These are phyloP conservation scores for Ellobium chinense DNA, from an alignment of 2,888 invertebrate genomes.

Conservation along the genomic window DNA sequence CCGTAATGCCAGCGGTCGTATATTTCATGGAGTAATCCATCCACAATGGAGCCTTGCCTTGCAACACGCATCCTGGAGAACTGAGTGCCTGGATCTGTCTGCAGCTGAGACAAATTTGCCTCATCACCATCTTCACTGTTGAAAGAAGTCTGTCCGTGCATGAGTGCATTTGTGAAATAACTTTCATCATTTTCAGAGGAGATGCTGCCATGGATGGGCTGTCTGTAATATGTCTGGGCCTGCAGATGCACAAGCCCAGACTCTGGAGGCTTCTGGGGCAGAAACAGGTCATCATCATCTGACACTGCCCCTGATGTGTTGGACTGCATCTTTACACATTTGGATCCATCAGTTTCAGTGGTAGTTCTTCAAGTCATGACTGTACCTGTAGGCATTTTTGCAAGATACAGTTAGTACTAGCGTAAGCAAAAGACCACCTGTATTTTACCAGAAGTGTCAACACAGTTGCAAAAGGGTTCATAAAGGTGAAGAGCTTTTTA, in stretches of 20 bases:
- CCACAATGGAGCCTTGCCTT: conserved; percentile 72
- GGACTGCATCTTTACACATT: background rate
- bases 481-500: too few relatives aligned
- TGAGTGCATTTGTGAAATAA: background rate
- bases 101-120: background rate
- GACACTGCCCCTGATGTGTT: background rate
- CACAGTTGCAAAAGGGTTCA: too few relatives aligned
- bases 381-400: too few relatives aligned
- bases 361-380: too few relatives aligned
- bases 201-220: background rate
- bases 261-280: background rate
- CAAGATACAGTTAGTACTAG: too few relatives aligned
- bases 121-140: background rate
- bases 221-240: background rate
- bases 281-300: conserved; percentile 28
- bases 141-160: background rate
- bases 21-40: conserved; percentile 76
- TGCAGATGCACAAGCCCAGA: background rate
- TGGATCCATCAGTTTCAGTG: background rate
- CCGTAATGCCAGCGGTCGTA: conserved; percentile 75
- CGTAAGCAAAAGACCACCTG: too few relatives aligned
- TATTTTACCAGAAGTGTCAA: too few relatives aligned
- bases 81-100: background rate
- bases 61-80: background rate
- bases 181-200: background rate